Conservation (phyloP, 64 coral and sea anemone genomes). For the Cladopsammia gracilis region DNA sequence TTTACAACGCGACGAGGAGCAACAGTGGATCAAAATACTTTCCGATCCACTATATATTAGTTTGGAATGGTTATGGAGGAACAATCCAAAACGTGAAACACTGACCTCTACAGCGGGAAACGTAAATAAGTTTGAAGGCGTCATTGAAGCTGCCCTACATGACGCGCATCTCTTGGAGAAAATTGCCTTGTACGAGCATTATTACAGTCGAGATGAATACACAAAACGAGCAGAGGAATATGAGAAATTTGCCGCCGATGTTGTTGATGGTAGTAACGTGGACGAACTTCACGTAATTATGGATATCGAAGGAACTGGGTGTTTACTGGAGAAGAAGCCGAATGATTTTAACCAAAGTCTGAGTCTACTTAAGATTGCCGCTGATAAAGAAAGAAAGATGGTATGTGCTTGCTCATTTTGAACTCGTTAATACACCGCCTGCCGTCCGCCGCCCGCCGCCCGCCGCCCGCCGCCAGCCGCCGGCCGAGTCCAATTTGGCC, state of each 20-base stretch:
- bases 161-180: slow-evolving; percentile 13
- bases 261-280: neutral
- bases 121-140: neutral
- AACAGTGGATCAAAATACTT: neutral
- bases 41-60: slow-evolving; percentile 18
- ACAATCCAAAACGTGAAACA: neutral
- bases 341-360: neutral
- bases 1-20: neutral
- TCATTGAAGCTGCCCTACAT: neutral
- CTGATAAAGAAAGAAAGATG: neutral
- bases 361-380: neutral
- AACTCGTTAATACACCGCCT: too few species aligned
- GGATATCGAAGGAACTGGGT: neutral
- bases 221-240: neutral
- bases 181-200: neutral
- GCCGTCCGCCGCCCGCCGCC: too few species aligned
- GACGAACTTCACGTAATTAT: neutral
- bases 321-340: neutral
- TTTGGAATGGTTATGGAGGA: neutral
- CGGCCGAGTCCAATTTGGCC: too few species aligned
- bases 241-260: slow-evolving; percentile 3
- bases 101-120: neutral
- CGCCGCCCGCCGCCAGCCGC: too few species aligned
- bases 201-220: slow-evolving; percentile 28
- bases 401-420: neutral